Conservation (phyloP, 2,888 invertebrate genomes). For the Atethmia centrago region DNA sequence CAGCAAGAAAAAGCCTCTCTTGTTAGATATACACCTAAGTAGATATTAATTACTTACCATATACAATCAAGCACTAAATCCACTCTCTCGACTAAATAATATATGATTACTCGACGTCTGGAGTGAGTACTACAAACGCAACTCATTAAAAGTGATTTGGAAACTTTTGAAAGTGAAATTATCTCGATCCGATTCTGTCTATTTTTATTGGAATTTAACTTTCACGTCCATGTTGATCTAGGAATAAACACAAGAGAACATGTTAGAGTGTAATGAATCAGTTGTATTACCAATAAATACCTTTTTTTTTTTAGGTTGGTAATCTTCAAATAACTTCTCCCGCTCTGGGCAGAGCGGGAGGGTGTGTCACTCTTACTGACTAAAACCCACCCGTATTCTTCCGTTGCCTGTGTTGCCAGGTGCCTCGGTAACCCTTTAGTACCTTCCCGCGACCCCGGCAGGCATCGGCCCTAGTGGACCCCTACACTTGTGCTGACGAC, state of each 20-base stretch:
- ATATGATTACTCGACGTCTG: constrained; percentile 35
- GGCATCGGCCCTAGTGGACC: no score
- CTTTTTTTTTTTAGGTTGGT: no score
- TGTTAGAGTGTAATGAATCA: not conserved
- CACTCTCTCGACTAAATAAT: constrained; percentile 42
- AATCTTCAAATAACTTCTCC: no score
- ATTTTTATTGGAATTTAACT: constrained; percentile 26
- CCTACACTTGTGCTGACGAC: no score
- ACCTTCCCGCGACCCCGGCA: no score
- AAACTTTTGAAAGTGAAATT: constrained; percentile 63
- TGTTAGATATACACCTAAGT: not conserved
- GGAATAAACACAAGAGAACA: constrained; percentile 8
- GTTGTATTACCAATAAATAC: no score
- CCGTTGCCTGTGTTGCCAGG: no score
- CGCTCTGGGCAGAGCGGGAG: no score
- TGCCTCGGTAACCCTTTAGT: no score
- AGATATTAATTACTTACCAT: constrained; percentile 13
- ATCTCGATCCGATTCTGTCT: constrained; percentile 37
- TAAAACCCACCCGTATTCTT: no score
- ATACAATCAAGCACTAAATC: constrained; percentile 24
- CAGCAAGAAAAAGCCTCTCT: constrained; percentile 1
- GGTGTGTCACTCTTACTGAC: no score
- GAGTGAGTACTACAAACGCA: constrained; percentile 44
- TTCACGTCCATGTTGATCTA: constrained; percentile 17
- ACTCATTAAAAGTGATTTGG: constrained; percentile 63